A percentile compares a stretch with the other conserved stretches of the same genome.
These are phyloP conservation scores for Eupithecia abbreviata DNA, from an alignment of 2,888 invertebrate species.

Conservation along the genomic window DNA sequence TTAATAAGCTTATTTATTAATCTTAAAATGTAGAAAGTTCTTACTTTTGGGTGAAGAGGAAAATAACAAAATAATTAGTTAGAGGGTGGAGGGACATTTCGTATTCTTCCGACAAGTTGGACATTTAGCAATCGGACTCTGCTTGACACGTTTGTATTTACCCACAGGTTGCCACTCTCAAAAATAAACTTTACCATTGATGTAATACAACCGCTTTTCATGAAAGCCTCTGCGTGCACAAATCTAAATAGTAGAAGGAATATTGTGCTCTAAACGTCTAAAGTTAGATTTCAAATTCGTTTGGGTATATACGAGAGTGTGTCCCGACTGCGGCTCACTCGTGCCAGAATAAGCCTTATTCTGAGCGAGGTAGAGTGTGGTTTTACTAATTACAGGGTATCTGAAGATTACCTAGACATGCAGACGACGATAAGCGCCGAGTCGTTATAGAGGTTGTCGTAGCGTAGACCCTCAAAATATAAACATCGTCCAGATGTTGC, in stretches of 20 bases:
- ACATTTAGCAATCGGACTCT: slow-evolving; percentile 57
- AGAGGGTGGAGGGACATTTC: slow-evolving; percentile 55
- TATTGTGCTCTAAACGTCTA: slow-evolving; percentile 54
- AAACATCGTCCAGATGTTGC: slow-evolving; percentile 81
- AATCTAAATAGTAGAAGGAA: slow-evolving; percentile 46
- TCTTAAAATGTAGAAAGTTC: slow-evolving; percentile 17
- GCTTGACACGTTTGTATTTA: slow-evolving; percentile 64
- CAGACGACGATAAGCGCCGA: slow-evolving; percentile 74
- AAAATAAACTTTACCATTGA: slow-evolving; percentile 51
- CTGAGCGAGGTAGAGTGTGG: slow-evolving; percentile 53
- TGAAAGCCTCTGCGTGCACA: slow-evolving; percentile 35
- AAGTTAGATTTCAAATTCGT: slow-evolving; percentile 58
- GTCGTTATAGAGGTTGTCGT: slow-evolving; percentile 81
- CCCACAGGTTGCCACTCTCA: slow-evolving; percentile 42
- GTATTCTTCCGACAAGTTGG: slow-evolving; percentile 61
- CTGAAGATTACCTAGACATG: slow-evolving; percentile 75
- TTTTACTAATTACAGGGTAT: slow-evolving; percentile 54
- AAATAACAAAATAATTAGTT: slow-evolving; percentile 53
- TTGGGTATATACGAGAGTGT: slow-evolving; percentile 50
- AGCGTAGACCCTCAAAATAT: slow-evolving; percentile 80
- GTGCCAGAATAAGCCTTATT: slow-evolving; percentile 57
- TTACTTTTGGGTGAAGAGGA: not conserved
- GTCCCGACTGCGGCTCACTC: slow-evolving; percentile 46
- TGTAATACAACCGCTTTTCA: slow-evolving; percentile 54
- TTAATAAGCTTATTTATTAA: not conserved